phyloP scores from a whole-genome alignment of 2,888 invertebrate genomes.

The Cerastoderma edule region DNA sequence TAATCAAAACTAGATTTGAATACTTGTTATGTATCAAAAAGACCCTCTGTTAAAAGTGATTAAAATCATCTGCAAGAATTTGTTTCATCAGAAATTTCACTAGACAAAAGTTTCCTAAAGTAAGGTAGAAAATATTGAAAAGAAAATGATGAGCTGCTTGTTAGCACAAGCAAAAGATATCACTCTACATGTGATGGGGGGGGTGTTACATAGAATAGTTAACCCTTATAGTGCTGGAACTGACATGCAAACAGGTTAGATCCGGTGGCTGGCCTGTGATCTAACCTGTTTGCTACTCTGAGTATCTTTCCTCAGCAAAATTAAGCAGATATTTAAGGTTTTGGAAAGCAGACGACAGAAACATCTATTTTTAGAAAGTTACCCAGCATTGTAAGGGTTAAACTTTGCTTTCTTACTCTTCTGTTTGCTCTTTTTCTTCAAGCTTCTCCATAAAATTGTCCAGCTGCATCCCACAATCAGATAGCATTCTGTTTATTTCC shows the following conservation, averaged over 20 bases:
- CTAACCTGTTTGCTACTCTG: neutral
- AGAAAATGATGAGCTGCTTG: too few species aligned
- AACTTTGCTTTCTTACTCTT: slow-evolving; percentile 63
- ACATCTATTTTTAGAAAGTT: neutral
- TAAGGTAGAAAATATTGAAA: too few species aligned
- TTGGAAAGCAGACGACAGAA: too few species aligned
- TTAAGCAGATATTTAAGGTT: too few species aligned
- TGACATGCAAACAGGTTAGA: neutral
- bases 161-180: neutral
- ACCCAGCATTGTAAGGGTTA: slow-evolving; percentile 1
- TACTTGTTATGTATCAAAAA: too few species aligned
- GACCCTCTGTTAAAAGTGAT: too few species aligned
- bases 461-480: slow-evolving; percentile 64
- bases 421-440: slow-evolving; percentile 63
- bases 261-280: neutral
- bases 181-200: too few species aligned
- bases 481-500: slow-evolving; percentile 69
- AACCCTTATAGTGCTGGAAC: neutral
- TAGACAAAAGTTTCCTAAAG: too few species aligned
- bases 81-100: too few species aligned
- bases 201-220: too few species aligned
- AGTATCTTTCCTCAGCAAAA: neutral
- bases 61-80: too few species aligned
- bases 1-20: too few species aligned
- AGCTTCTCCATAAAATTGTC: slow-evolving; percentile 64